phyloP scores from a whole-genome alignment of 2,888 invertebrate genomes.

The Amphipyra tragopoginis region DNA sequence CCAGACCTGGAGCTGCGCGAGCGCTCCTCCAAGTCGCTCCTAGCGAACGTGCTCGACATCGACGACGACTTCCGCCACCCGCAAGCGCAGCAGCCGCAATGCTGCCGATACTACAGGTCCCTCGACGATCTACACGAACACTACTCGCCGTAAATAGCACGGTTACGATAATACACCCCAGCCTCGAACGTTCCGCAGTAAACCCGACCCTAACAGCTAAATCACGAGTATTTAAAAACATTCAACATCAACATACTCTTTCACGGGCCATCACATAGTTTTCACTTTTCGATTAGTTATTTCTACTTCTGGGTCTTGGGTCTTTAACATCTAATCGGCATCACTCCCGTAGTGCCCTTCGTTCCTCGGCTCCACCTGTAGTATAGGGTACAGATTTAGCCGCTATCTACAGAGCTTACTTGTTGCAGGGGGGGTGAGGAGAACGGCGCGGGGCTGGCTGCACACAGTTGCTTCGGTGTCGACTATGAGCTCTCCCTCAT shows the following conservation, averaged over 20 bases:
- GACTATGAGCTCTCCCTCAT: slow-evolving; percentile 98
- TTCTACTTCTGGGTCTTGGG: slow-evolving; percentile 77
- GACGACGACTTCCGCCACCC: slow-evolving; percentile 98
- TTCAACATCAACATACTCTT: slow-evolving; percentile 64
- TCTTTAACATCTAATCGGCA: slow-evolving; percentile 78
- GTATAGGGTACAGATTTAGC: slow-evolving; percentile 81
- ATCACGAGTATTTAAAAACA: slow-evolving; percentile 60
- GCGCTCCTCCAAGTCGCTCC: slow-evolving; percentile 97
- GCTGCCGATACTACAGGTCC: slow-evolving; percentile 95
- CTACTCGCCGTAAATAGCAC: slow-evolving; percentile 90
- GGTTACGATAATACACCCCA: slow-evolving; percentile 87
- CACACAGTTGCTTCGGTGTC: slow-evolving; percentile 96
- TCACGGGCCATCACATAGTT: slow-evolving; percentile 60
- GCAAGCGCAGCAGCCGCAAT: slow-evolving; percentile 93
- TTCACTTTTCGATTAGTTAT: slow-evolving; percentile 66
- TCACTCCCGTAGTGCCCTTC: slow-evolving; percentile 85
- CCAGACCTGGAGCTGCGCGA: slow-evolving; percentile 96
- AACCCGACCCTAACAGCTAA: slow-evolving; percentile 84
- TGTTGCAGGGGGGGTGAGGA: slow-evolving; percentile 89
- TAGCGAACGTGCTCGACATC: slow-evolving; percentile 99
- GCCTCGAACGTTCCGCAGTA: slow-evolving; percentile 87
- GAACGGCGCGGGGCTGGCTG: slow-evolving; percentile 94
- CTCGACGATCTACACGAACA: slow-evolving; percentile 90
- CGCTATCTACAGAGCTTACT: slow-evolving; percentile 83
- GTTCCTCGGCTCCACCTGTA: slow-evolving; percentile 86